phyloP scores from a whole-genome alignment of 2,113 vertebrate genomes.

The Channa argus region DNA sequence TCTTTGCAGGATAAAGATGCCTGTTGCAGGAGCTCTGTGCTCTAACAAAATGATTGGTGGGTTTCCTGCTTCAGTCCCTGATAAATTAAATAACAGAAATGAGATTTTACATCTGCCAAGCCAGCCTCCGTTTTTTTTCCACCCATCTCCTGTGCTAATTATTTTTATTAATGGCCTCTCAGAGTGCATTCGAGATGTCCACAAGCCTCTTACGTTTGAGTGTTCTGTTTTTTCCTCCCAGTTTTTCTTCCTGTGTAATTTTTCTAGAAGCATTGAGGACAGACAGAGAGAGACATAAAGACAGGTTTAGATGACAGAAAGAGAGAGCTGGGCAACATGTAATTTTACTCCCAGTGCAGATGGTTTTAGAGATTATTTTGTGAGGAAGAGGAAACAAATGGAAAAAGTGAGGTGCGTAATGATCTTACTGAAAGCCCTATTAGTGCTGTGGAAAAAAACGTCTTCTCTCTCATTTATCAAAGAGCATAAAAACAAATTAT shows the following conservation, averaged over 20 bases:
- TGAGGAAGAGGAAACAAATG: conserved; percentile 54
- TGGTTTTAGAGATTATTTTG: conserved; percentile 65
- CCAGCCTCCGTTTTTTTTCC: conserved; percentile 57
- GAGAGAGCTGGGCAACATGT: conserved; percentile 53
- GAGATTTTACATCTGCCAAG: conserved; percentile 80
- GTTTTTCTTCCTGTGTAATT: conserved; percentile 65
- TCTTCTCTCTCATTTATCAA: conserved; percentile 38
- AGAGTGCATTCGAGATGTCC: conserved; percentile 79
- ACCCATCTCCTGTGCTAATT: conserved; percentile 77
- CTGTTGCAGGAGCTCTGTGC: conserved; percentile 58
- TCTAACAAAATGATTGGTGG: conserved; percentile 73
- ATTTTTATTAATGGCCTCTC: conserved; percentile 81
- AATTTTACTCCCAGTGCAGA: conserved; percentile 63
- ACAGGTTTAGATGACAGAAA: conserved; percentile 60
- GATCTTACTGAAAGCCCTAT: conserved; percentile 68
- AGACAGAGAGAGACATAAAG: conserved; percentile 52
- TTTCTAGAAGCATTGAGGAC: conserved; percentile 53
- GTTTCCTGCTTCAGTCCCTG: conserved; percentile 74
- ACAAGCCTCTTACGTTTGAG: conserved; percentile 72
- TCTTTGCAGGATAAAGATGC: conserved; percentile 57
- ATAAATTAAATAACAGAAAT: conserved; percentile 82
- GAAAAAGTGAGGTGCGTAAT: conserved; percentile 53
- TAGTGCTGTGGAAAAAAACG: conserved; percentile 43
- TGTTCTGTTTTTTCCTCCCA: conserved; percentile 59
- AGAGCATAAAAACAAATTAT: conserved; percentile 51